Conservation (phyloP, 2,888 invertebrate genomes). For the Heliconius aoede region DNA sequence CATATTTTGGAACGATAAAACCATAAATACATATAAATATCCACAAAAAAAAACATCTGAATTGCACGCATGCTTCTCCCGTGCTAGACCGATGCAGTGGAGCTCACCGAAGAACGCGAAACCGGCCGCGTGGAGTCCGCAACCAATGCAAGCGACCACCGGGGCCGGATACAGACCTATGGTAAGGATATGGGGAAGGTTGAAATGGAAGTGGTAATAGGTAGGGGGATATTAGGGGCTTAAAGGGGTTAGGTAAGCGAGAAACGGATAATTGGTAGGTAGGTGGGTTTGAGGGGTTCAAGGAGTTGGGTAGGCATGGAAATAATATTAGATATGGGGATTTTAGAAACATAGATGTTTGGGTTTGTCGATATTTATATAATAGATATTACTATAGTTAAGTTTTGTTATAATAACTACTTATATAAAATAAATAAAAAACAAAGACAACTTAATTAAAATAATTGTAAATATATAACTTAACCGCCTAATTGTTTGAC, state of each 20-base stretch:
- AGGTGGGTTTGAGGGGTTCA: too few species aligned
- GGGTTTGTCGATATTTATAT: too few species aligned
- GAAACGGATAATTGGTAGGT: too few species aligned
- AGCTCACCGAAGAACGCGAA: slow-evolving; percentile 95
- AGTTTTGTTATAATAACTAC: not conserved
- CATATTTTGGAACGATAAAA: slow-evolving; percentile 17
- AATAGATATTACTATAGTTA: too few species aligned
- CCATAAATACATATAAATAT: slow-evolving; percentile 9
- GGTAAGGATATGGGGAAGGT: slow-evolving; percentile 81
- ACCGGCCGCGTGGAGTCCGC: slow-evolving; percentile 93
- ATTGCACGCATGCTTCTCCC: slow-evolving; percentile 49
- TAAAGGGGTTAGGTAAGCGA: too few species aligned
- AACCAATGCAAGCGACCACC: slow-evolving; percentile 94
- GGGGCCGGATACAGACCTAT: slow-evolving; percentile 94
- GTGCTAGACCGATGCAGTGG: slow-evolving; percentile 93
- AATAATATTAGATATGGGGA: not conserved
- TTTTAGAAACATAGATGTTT: not conserved
- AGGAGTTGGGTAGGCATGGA: not conserved
- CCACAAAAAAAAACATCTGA: slow-evolving; percentile 39
- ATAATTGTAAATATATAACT: not conserved
- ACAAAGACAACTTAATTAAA: not conserved
- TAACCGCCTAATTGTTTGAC: not conserved
- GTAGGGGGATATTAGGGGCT: not conserved
- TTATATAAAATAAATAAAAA: not conserved
- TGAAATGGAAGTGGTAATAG: not conserved